phyloP scores from a whole-genome alignment of 2,113 vertebrate genomes.

The Plecturocebus donacophilus region DNA sequence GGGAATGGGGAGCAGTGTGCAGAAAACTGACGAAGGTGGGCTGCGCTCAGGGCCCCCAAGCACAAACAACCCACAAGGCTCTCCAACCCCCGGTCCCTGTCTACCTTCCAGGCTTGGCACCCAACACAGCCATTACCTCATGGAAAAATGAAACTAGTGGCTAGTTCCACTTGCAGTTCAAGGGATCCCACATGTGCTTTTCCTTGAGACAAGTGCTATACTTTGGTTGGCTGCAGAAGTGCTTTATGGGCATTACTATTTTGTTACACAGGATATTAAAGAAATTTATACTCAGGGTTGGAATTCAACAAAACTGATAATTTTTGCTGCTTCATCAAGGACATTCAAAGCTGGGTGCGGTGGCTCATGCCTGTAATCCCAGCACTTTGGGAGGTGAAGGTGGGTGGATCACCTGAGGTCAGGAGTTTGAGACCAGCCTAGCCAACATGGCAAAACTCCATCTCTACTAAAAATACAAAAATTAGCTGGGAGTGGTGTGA shows the following conservation, averaged over 20 bases:
- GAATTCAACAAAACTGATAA: not conserved
- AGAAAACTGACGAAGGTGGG: not conserved
- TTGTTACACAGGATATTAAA: not conserved
- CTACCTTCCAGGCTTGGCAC: not conserved
- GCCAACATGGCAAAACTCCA: no score
- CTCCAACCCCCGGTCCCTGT: not conserved
- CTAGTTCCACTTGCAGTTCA: not conserved
- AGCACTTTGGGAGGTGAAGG: no score
- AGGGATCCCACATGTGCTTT: not conserved
- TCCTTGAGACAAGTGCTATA: not conserved
- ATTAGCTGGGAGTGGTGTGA: no score
- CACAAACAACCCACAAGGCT: not conserved
- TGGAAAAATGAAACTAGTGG: not conserved
- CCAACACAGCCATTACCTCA: not conserved
- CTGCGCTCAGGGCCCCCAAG: not conserved
- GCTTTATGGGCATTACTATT: not conserved
- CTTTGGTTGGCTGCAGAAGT: not conserved
- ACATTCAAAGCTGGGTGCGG: not conserved
- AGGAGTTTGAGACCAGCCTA: no score
- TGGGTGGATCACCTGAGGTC: no score
- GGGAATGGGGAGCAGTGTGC: not conserved
- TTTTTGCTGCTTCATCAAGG: not conserved
- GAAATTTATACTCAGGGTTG: not conserved
- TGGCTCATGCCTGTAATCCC: no score
- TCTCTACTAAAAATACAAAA: no score